Evolutionary conservation across 2,797 vertebrate species (phyloP), one percentile per base, ranked within the genome.

Genomic region (Pipistrellus pygmaeus): DNA sequence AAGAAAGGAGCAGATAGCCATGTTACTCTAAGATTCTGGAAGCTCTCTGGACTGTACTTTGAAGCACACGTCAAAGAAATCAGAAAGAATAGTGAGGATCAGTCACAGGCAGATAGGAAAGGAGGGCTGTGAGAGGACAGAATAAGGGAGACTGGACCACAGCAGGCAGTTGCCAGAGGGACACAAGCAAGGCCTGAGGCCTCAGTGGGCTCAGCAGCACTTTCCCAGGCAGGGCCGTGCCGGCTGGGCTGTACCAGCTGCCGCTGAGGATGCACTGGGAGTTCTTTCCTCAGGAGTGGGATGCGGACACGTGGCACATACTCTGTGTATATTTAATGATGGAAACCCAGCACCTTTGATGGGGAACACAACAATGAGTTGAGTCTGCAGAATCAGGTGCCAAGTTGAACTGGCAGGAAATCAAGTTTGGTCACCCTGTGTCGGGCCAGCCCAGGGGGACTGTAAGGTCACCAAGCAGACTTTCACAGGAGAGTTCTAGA

Each of bases 1-100:
- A 60, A 57, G 53, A 90, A 88, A 72, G 21, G 30, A 92, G 53
- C 60, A 78, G n/a, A 30, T 20, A 17, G 55, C 30, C 41, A 25
- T 66, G 86, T 95, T 18, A n/a, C 88, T 69, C 38, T 51, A 2
- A 46, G 21, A 27, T 41, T 55, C 75, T 48, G 27, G 35, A 77
- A 75, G 60, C 66, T 78, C 20, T 91, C 71, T 38, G 8, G 20
- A 23, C 12, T 44, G 6, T 41, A 18, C 55, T 1, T 12, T 72
- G 75, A 90, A 27, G n/a, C 23, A 72, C 30, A 55, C n/a, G 21
- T 23, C 77, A 46, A 62, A 51, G 48, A 96, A 80, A 12, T 55
- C 18, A 23, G 66, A 85, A 80, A 35, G 48, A 44, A 8, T 60
- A 46, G 57, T 83, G 75, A 64, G 51, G 73, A 6, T 91, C 57